Base-by-base conservation (phyloP, 1,140 invertebrate genomes). In the Drosophila persimilis region DNA sequence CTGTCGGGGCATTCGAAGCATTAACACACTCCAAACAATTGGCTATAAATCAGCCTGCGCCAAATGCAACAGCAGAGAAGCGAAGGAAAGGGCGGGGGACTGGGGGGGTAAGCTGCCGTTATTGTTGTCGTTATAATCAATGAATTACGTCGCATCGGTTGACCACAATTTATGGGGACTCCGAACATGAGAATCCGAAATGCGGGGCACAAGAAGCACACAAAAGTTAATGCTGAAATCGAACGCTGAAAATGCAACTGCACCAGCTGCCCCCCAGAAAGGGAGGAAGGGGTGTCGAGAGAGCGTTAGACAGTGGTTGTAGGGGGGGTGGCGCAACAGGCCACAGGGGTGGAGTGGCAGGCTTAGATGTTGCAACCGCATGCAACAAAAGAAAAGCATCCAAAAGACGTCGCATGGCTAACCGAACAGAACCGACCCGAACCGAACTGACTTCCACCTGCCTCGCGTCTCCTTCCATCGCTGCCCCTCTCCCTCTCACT, bases 71-170 rank as follows among this genome's bases (percentile, higher is more conserved):
- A 73, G 52, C n/a, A 53, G 35, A 13, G 26, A 43, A 29, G 20
- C n/a, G 39, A 15, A 39, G 13, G 35, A 39, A 22, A 13, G 4
- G 35, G 11, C 3, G 55, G 41, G 53, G 29, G 15, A 26, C 9
- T 26, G 2, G 35, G 58, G 29, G 58, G 29, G 46, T 53, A 58
- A 60, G 71, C 55, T 73, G 71, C 83, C 75, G 84, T 83, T 86
- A 88, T 83, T 88, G 83, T 83, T 76, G 83, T 86, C 83, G 83
- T 88, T 86, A 86, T 86, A 88, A 81, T 88, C 83, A 86, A 88
- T 86, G 83, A 88, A 88, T 86, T 83, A 86, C 83, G 78, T 88
- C 71, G 78, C 83, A 88, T 86, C 83, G 83, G 83, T 79, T 86
- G 83, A 88, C 83, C 83, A 86, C 78, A 86, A 86, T 83, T 86